Conservation (phyloP, 2,797 vertebrate genomes). For the Huso huso region DNA sequence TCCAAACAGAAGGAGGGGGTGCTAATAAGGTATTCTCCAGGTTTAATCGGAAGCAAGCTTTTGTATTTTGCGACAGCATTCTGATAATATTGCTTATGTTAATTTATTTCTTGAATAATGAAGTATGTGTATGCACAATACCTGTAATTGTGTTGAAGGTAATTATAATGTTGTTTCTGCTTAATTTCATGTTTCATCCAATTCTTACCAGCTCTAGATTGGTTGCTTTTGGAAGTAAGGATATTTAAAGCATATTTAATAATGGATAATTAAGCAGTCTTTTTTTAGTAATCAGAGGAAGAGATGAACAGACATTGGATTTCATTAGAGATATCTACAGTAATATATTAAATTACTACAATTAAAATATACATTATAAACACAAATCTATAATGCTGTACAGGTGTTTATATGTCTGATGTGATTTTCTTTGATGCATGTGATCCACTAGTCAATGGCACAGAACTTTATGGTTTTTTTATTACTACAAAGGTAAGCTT, state of each 20-base stretch:
- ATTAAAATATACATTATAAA: too few species aligned
- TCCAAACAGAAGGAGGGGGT: slow-evolving; percentile 1
- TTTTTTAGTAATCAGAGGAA: neutral
- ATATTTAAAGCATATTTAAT: slow-evolving; percentile 11
- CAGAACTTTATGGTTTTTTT: too few species aligned
- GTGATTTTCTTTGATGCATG: too few species aligned
- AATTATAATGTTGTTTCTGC: slow-evolving; percentile 13
- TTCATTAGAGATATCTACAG: too few species aligned
- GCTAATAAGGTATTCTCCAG: neutral
- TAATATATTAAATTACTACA: too few species aligned
- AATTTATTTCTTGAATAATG: slow-evolving; percentile 10
- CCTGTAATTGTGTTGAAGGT: slow-evolving; percentile 12
- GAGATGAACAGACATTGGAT: neutral
- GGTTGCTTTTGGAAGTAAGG: neutral
- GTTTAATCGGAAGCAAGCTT: neutral
- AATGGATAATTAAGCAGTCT: slow-evolving; percentile 8
- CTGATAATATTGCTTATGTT: slow-evolving; percentile 8
- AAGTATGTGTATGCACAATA: slow-evolving; percentile 6
- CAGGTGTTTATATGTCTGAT: neutral
- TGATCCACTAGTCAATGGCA: too few species aligned
- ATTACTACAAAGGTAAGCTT: too few species aligned
- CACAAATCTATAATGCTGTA: neutral
- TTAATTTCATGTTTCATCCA: slow-evolving; percentile 9
- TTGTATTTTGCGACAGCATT: slow-evolving; percentile 2
- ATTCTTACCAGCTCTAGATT: neutral